Percentiles rank a stretch among this genome's conserved stretches.
phyloP scores from a whole-genome alignment of 1,140 invertebrate genomes.

The Ectropis grisescens region DNA sequence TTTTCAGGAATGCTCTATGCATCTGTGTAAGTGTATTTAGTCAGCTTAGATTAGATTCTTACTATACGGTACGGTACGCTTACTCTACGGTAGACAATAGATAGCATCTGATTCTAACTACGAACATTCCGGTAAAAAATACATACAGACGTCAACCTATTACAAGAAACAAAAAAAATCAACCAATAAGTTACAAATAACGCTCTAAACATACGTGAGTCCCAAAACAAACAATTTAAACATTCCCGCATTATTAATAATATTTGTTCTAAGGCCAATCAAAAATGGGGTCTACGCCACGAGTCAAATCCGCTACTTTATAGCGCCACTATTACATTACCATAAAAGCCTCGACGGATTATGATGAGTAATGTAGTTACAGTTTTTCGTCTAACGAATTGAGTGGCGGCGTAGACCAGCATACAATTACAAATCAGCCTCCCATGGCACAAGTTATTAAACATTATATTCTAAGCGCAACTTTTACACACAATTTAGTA shows the following conservation, averaged over 20 bases:
- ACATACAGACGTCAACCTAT: no score
- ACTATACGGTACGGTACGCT: background rate
- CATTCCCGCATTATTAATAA: slow-evolving; percentile 11
- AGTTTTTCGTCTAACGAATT: no score
- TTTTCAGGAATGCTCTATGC: no score
- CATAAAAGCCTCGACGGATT: no score
- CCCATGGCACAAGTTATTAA: slow-evolving; percentile 58
- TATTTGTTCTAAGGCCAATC: slow-evolving; percentile 27
- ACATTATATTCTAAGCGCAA: slow-evolving; percentile 55
- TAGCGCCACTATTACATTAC: no score
- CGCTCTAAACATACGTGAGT: background rate
- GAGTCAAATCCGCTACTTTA: no score
- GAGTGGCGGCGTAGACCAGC: no score
- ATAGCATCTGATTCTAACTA: background rate
- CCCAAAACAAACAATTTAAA: background rate
- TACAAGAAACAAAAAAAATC: background rate
- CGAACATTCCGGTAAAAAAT: no score
- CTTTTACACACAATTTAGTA: slow-evolving; percentile 65
- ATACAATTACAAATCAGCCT: slow-evolving; percentile 50
- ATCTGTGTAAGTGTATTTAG: no score
- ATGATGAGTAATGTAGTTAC: no score
- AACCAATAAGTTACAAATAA: background rate
- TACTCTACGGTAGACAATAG: background rate
- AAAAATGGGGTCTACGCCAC: no score
- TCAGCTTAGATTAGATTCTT: no score